These are phyloP conservation scores for Tipula lateralis DNA, from an alignment of 2,888 invertebrate species.

Conservation along the genomic window DNA sequence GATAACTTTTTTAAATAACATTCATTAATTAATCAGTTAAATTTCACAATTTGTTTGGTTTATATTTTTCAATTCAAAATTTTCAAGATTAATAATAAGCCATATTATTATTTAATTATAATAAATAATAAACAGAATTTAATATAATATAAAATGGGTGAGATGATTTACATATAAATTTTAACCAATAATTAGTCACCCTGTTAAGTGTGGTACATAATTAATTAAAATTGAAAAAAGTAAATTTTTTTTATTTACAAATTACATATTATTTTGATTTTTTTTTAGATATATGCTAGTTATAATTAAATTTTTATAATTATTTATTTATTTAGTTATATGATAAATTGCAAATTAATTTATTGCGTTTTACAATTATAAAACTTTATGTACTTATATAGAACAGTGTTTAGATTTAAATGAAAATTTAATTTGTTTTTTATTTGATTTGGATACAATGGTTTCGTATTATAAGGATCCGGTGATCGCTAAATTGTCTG, in stretches of 20 bases:
- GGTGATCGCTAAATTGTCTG: neutral
- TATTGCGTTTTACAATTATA: neutral
- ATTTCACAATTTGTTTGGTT: neutral
- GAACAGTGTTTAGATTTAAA: neutral
- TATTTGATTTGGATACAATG: neutral
- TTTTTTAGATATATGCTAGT: neutral
- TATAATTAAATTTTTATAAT: too few relatives aligned
- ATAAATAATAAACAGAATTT: neutral
- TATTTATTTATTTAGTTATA: too few relatives aligned
- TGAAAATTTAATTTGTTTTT: neutral
- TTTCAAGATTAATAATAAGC: neutral
- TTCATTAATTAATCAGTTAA: conserved; percentile 11
- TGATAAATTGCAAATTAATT: neutral
- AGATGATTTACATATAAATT: neutral
- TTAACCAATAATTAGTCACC: neutral
- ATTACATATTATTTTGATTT: neutral
- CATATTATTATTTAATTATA: neutral
- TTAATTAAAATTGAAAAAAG: neutral
- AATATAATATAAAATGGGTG: neutral
- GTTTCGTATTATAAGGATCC: neutral
- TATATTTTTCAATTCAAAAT: conserved; percentile 7
- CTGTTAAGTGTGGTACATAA: neutral
- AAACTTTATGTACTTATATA: neutral
- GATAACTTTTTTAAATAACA: neutral
- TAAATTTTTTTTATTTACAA: neutral